These are phyloP conservation scores for Sclerodermus sp. DNA, from an alignment of 2,888 invertebrate species.

Conservation along the genomic window DNA sequence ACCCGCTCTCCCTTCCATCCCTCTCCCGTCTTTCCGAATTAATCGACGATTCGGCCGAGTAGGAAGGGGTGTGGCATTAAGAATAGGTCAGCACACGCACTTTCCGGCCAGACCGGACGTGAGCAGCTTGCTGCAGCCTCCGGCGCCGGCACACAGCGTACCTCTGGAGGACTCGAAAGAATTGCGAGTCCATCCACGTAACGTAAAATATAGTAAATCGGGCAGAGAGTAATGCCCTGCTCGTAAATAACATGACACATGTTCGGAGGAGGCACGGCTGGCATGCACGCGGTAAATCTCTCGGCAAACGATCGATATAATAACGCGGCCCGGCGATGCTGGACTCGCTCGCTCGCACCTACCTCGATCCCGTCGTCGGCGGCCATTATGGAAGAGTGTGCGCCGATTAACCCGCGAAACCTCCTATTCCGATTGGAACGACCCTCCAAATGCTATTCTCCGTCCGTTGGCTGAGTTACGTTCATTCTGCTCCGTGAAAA, in stretches of 20 bases:
- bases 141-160: too few species aligned
- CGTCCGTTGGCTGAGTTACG: background rate
- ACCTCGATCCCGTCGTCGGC: too few species aligned
- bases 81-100: too few species aligned
- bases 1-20: slow-evolving; percentile 4
- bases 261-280: slow-evolving; percentile 46
- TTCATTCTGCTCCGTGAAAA: background rate
- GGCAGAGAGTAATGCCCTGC: slow-evolving; percentile 49
- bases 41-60: too few species aligned
- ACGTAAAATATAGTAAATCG: slow-evolving; percentile 50
- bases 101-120: too few species aligned
- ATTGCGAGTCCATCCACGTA: slow-evolving; percentile 48
- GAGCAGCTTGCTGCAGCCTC: too few species aligned
- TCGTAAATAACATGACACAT: slow-evolving; percentile 54
- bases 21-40: background rate
- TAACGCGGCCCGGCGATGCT: slow-evolving; percentile 15
- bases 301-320: slow-evolving; percentile 44
- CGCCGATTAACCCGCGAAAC: background rate
- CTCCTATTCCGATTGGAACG: background rate
- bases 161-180: slow-evolving; percentile 28
- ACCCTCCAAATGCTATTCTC: too few species aligned
- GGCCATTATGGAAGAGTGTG: background rate
- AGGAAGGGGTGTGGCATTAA: too few species aligned
- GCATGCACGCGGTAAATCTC: slow-evolving; percentile 49
- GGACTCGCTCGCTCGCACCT: background rate